A percentile compares a stretch with the other conserved stretches of the same genome.
These are phyloP conservation scores for Cheumatopsyche charites DNA, from an alignment of 1,140 invertebrate genomes.

Conservation along the genomic window DNA sequence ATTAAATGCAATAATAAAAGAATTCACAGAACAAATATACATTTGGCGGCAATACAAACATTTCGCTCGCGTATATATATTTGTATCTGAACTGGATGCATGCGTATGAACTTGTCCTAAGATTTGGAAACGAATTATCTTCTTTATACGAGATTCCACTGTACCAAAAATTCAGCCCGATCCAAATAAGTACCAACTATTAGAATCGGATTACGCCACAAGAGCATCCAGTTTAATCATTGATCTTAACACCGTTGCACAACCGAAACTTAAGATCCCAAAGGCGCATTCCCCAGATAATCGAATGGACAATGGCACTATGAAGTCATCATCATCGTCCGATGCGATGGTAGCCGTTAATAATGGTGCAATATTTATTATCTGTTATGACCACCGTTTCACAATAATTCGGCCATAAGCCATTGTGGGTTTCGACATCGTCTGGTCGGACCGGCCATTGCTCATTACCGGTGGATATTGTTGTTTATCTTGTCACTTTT, in stretches of 20 bases:
- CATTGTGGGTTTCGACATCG: slow-evolving; percentile 20
- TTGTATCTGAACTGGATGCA: too few species aligned
- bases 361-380: slow-evolving; percentile 26
- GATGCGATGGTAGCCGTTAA: neutral
- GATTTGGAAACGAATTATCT: too few species aligned
- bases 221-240: neutral
- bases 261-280: neutral
- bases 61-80: too few species aligned
- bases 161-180: too few species aligned
- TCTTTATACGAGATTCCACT: too few species aligned
- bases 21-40: too few species aligned
- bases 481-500: neutral
- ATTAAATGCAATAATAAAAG: too few species aligned
- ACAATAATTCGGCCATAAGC: slow-evolving; percentile 20
- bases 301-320: neutral
- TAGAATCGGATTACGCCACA: too few species aligned
- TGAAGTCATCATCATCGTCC: slow-evolving; percentile 9
- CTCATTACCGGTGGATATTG: neutral
- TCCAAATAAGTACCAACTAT: too few species aligned
- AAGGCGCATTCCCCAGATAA: neutral
- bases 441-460: neutral
- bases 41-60: too few species aligned
- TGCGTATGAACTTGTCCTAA: too few species aligned
- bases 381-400: slow-evolving; percentile 23
- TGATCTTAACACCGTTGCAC: slow-evolving; percentile 8